Percentiles rank a stretch among this genome's conserved stretches.
phyloP scores from a whole-genome alignment of 2,797 vertebrate species.

The Antennarius maculatus region DNA sequence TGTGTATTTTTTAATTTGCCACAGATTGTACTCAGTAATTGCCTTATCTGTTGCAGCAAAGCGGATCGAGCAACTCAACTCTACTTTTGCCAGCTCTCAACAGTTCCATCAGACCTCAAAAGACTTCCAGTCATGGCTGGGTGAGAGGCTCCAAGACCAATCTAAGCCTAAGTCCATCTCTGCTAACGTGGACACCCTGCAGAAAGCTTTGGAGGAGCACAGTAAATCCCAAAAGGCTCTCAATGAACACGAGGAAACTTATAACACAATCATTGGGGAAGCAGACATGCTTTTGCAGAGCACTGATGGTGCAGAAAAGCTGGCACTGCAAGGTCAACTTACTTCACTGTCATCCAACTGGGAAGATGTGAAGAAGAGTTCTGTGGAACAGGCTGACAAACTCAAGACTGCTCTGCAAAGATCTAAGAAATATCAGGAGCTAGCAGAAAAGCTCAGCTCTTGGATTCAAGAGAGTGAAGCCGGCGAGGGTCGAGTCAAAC shows the following conservation, averaged over 20 bases:
- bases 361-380: conserved; percentile 89
- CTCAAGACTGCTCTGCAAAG: conserved; percentile 86
- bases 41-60: conserved; percentile 79
- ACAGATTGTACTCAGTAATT: not conserved
- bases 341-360: conserved; percentile 85
- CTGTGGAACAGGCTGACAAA: conserved; percentile 83
- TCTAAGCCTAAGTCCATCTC: conserved; percentile 81
- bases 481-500: conserved; percentile 77
- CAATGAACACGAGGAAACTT: conserved; percentile 80
- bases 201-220: conserved; percentile 85
- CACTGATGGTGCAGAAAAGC: conserved; percentile 89
- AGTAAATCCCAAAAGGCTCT: conserved; percentile 81
- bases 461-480: conserved; percentile 90
- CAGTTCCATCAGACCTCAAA: conserved; percentile 95
- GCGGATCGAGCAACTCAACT: conserved; percentile 90
- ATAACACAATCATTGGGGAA: conserved; percentile 85
- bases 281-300: conserved; percentile 91
- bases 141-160: conserved; percentile 86
- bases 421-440: conserved; percentile 87
- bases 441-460: conserved; percentile 84
- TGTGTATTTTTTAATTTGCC: not conserved
- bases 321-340: conserved; percentile 89
- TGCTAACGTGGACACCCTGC: conserved; percentile 83
- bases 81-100: conserved; percentile 91
- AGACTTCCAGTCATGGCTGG: conserved; percentile 92